Percentiles rank a stretch among this genome's conserved stretches.
These are phyloP conservation scores for Gryllus longicercus DNA, from an alignment of 2,888 invertebrate species.

Conservation along the genomic window DNA sequence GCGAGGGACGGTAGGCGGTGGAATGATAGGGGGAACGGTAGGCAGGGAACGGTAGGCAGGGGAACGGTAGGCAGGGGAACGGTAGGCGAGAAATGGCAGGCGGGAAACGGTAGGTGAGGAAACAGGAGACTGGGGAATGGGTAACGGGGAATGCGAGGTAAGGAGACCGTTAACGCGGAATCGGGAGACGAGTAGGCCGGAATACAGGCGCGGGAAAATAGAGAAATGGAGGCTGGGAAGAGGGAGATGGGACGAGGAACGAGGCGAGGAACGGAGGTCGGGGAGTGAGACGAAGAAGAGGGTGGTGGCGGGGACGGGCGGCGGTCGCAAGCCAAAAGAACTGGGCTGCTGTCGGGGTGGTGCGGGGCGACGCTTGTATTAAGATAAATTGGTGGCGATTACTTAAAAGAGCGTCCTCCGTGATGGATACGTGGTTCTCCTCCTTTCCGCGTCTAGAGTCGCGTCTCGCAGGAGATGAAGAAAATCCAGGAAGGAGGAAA, in stretches of 20 bases:
- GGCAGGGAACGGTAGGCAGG: background rate
- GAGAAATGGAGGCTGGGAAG: background rate
- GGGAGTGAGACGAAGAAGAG: background rate
- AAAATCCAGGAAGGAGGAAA: too few species aligned
- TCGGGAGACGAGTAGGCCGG: background rate
- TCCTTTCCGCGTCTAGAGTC: background rate
- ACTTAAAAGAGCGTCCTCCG: background rate
- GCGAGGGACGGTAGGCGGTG: too few species aligned
- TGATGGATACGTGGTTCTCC: conserved; percentile 1
- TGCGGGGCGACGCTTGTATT: background rate
- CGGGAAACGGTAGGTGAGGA: too few species aligned
- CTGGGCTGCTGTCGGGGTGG: background rate
- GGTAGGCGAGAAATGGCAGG: too few species aligned
- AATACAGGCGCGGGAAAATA: background rate
- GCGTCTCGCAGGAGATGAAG: too few species aligned
- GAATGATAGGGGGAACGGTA: background rate
- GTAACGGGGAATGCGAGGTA: too few species aligned
- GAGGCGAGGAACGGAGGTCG: background rate
- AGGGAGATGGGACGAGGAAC: background rate
- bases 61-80: background rate
- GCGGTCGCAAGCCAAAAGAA: background rate
- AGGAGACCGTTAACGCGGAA: background rate
- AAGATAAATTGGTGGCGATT: background rate
- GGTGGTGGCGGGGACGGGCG: background rate
- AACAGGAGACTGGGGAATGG: too few species aligned